phyloP scores from a whole-genome alignment of 2,113 vertebrate species.

The Echinops telfairi region DNA sequence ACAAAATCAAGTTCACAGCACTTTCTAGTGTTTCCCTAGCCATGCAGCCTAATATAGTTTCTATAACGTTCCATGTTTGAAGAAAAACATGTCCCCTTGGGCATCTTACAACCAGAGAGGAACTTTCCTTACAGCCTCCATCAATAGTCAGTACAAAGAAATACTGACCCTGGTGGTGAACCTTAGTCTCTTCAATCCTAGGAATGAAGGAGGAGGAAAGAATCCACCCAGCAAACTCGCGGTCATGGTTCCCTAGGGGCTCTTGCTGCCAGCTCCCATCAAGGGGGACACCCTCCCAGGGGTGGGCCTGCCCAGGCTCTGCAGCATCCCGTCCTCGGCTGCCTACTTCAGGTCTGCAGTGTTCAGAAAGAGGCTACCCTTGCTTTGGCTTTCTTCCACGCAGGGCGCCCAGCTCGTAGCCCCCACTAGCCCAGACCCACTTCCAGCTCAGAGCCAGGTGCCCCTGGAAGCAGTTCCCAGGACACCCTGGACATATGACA shows the following conservation, averaged over 20 bases:
- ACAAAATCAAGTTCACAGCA: conserved; percentile 66
- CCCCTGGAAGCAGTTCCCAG: not conserved
- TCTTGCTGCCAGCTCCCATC: not conserved
- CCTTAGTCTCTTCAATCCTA: not conserved
- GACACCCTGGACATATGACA: not conserved
- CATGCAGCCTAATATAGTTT: conserved; percentile 20
- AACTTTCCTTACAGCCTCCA: conserved; percentile 1
- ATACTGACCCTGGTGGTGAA: not conserved
- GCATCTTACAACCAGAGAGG: not conserved
- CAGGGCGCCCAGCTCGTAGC: not conserved
- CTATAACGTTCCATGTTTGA: conserved; percentile 36
- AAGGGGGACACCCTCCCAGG: not conserved
- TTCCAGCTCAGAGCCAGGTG: too few relatives aligned
- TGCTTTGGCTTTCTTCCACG: not conserved
- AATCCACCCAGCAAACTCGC: not conserved
- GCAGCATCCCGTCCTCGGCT: not conserved
- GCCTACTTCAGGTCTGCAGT: not conserved
- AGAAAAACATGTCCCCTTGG: not conserved
- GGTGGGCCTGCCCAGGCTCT: not conserved
- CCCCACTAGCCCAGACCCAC: not conserved
- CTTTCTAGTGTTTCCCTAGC: conserved; percentile 54
- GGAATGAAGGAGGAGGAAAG: not conserved
- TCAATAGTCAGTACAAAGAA: conserved; percentile 30
- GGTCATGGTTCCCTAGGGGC: not conserved
- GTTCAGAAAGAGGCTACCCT: not conserved